These are phyloP conservation scores for Drosophila saltans DNA, from an alignment of 1,140 invertebrate genomes.

Conservation along the genomic window DNA sequence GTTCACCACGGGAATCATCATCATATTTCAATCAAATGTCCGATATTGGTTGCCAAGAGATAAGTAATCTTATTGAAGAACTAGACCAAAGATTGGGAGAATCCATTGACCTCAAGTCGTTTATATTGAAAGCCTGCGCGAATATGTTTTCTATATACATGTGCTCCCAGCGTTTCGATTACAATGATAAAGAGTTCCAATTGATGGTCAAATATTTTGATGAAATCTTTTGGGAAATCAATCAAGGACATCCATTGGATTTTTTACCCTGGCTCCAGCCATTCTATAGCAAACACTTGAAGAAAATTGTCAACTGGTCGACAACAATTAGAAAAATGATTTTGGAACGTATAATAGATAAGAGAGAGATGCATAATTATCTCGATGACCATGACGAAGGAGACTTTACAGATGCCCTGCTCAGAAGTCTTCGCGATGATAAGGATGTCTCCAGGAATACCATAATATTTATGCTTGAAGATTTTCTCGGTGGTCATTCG, in stretches of 20 bases:
- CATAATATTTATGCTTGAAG: constrained; percentile 91
- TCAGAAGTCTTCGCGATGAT: constrained; percentile 87
- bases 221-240: constrained; percentile 94
- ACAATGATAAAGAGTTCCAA: constrained; percentile 87
- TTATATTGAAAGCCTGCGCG: constrained; percentile 88
- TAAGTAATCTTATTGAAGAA: constrained; percentile 85
- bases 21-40: constrained; percentile 88
- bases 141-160: constrained; percentile 94
- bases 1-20: constrained; percentile 89
- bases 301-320: constrained; percentile 88
- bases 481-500: constrained; percentile 94
- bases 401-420: constrained; percentile 90
- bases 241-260: constrained; percentile 93
- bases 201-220: constrained; percentile 90
- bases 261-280: constrained; percentile 92
- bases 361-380: constrained; percentile 85
- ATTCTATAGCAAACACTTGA: constrained; percentile 88
- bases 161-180: constrained; percentile 89
- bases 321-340: constrained; percentile 89
- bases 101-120: constrained; percentile 85
- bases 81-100: constrained; percentile 83
- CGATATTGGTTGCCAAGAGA: constrained; percentile 86
- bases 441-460: constrained; percentile 86
- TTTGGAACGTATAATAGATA: constrained; percentile 87
- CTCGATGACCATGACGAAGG: constrained; percentile 84